Percentiles rank a stretch among this genome's conserved stretches.
These are phyloP conservation scores for Toxotes chatareus DNA, from an alignment of 2,113 vertebrate genomes.

Conservation along the genomic window DNA sequence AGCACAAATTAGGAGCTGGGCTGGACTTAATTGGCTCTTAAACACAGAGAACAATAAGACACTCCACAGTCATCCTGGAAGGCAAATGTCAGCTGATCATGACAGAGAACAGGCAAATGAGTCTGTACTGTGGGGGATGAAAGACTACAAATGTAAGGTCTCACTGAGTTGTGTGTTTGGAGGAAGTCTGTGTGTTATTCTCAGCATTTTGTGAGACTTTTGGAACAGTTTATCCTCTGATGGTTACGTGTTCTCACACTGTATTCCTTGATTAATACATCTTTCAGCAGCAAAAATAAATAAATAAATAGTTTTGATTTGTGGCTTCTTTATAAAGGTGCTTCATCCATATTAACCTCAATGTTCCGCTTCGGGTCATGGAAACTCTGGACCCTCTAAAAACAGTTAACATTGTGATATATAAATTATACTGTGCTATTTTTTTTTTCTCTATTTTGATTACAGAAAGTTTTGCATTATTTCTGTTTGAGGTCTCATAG, in stretches of 20 bases:
- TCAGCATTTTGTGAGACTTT: background rate
- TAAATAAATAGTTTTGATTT: no score
- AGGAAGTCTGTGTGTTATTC: background rate
- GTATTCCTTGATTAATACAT: background rate
- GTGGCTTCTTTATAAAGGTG: background rate
- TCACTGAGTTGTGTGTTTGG: background rate
- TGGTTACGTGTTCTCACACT: background rate
- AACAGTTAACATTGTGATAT: background rate
- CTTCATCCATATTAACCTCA: background rate
- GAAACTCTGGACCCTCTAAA: background rate
- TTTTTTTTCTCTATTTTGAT: no score
- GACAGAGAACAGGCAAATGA: background rate
- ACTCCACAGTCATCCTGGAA: conserved; percentile 4
- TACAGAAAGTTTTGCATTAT: no score
- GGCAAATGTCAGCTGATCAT: conserved; percentile 29
- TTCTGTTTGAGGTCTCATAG: no score
- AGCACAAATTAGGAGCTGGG: conserved; percentile 33
- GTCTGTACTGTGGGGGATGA: background rate
- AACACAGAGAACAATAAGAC: conserved; percentile 38
- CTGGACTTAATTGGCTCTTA: conserved; percentile 5
- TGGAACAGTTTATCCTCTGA: background rate
- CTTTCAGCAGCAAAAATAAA: no score
- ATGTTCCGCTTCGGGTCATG: background rate
- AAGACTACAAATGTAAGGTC: background rate
- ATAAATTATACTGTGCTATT: no score